phyloP scores from a whole-genome alignment of 30 jellyfish, hydroid and myxozoan genomes.

The Aurelia sp. region DNA sequence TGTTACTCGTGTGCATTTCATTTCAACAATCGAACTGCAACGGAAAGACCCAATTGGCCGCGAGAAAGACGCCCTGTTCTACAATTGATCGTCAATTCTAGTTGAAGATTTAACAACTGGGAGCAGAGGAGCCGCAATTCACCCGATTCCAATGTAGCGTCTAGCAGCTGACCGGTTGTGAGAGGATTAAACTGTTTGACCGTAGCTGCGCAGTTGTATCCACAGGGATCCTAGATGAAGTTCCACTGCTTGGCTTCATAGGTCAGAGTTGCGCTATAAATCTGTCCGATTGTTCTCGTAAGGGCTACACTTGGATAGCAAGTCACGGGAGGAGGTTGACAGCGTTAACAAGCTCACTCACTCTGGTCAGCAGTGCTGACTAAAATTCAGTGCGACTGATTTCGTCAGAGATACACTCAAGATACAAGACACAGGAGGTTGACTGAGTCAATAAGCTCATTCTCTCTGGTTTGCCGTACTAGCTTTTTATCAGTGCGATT shows the following conservation, averaged over 20 bases:
- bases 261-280: conserved; percentile 53
- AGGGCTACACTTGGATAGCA: background rate
- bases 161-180: conserved; percentile 73
- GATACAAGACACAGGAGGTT: too few relatives aligned
- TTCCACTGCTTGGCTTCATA: conserved; percentile 24
- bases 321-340: too few relatives aligned
- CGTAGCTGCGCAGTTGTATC: conserved; percentile 60
- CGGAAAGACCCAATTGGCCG: conserved; percentile 37
- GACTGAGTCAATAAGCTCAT: too few relatives aligned
- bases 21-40: background rate
- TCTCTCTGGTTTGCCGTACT: too few relatives aligned
- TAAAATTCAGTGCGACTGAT: too few relatives aligned
- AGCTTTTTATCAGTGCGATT: background rate
- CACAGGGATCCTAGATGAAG: conserved; percentile 63
- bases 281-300: background rate
- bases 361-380: too few relatives aligned
- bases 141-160: conserved; percentile 20
- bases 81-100: conserved; percentile 10
- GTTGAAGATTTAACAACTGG: conserved; percentile 20
- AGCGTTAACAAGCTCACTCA: too few relatives aligned
- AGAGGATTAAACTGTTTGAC: conserved; percentile 59
- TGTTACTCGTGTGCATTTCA: conserved; percentile 35
- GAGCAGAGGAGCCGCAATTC: conserved; percentile 52
- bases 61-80: conserved; percentile 20
- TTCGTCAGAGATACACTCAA: too few relatives aligned